phyloP scores from a whole-genome alignment of 2,797 vertebrate genomes.

The Threskiornis aethiopicus region DNA sequence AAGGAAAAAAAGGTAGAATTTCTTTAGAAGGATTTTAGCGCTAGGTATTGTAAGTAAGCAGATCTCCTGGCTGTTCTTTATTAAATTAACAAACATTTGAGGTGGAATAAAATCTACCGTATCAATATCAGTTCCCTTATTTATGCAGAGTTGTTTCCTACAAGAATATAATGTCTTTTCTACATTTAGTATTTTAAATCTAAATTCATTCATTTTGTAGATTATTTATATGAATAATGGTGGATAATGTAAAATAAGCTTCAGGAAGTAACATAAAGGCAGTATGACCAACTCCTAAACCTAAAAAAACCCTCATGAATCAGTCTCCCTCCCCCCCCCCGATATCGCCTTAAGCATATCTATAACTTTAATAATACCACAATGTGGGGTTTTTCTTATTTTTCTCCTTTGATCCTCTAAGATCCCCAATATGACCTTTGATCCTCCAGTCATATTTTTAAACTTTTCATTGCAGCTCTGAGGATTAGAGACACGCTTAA shows the following conservation, averaged over 20 bases:
- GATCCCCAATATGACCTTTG: not conserved
- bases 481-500: not conserved
- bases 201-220: not conserved
- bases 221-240: not conserved
- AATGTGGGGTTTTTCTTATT: not conserved
- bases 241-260: not conserved
- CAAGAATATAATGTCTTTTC: not conserved
- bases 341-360: not conserved
- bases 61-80: not conserved
- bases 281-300: not conserved
- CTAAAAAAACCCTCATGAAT: not conserved
- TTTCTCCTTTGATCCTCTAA: not conserved
- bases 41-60: not conserved
- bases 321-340: not conserved
- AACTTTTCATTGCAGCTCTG: not conserved
- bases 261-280: not conserved
- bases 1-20: not conserved
- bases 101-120: not conserved
- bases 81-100: not conserved
- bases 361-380: not conserved
- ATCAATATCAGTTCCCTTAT: not conserved
- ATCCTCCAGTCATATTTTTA: slow-evolving; percentile 8
- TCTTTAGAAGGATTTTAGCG: not conserved
- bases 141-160: not conserved
- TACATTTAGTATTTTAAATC: not conserved